These are phyloP conservation scores for Temnothorax unifasciatus DNA, from an alignment of 2,888 invertebrate species.

Conservation along the genomic window DNA sequence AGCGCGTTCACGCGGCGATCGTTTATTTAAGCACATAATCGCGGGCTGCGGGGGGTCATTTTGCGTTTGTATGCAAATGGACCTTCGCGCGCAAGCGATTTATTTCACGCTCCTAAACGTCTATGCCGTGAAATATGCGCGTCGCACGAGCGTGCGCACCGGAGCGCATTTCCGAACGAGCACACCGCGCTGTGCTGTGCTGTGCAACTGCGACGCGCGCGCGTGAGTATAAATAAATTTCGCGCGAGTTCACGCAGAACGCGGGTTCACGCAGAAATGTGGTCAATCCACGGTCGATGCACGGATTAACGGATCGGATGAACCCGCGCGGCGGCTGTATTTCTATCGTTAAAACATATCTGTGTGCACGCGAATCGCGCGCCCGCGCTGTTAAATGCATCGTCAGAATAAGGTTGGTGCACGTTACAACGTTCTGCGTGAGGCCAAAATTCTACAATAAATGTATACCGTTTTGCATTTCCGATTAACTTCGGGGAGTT, in stretches of 20 bases:
- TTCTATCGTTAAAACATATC: constrained; percentile 9
- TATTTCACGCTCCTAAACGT: constrained; percentile 38
- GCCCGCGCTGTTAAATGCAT: neutral
- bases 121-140: constrained; percentile 53
- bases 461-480: neutral
- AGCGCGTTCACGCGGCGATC: neutral
- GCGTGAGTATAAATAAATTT: constrained; percentile 53
- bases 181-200: neutral
- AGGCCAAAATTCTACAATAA: neutral
- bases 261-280: constrained; percentile 17
- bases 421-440: neutral
- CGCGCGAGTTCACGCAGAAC: constrained; percentile 20
- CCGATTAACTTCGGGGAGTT: neutral
- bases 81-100: constrained; percentile 22
- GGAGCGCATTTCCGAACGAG: constrained; percentile 41
- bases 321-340: neutral
- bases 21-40: constrained; percentile 38
- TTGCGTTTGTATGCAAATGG: constrained; percentile 46
- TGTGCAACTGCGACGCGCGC: neutral
- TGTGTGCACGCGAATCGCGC: neutral
- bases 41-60: neutral
- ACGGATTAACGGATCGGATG: constrained; percentile 21
- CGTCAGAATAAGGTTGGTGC: neutral
- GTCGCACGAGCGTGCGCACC: constrained; percentile 25
- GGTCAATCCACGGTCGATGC: constrained; percentile 8